Evolutionary conservation across 1,140 invertebrate species (phyloP), one percentile per base, ranked within the genome.

Genomic region (Drosophila navojoa): DNA sequence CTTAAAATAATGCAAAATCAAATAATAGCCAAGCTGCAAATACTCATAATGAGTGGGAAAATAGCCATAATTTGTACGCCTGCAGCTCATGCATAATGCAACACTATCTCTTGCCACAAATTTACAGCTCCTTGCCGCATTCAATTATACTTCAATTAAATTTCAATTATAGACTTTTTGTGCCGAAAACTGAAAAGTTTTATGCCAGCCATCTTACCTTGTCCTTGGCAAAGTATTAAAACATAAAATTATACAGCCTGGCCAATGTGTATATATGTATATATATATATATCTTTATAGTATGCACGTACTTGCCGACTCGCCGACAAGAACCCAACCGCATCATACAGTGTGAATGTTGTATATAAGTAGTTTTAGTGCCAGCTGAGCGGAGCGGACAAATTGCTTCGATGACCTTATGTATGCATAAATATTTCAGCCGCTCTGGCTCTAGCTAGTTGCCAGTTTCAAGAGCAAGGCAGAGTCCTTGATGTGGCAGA

Each of bases 401-500:
- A 86, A 86, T 87, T 79, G 82, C 82, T 76, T 52, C 57, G 76
- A 79, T 76, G 84, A 84, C 84, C 84, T 87, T 89, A 87, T 74
- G 71, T 70, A 71, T 79, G 84, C 84, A 87, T 84, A 84, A 89
- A 89, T 87, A 84, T 89, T 89, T 82, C 81, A 85, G 29, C 50
- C 59, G 68, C 77, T 80, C 60, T 64, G 61, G 59, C 79, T 85
- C 10, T 58, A 70, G 47, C 73, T 70, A 85, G 79, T 71, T 81
- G 76, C 82, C 79, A 70, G 69, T 87, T 87, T 87, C 84, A 87
- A 87, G 84, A 89, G 84, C 84, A 80, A 89, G 69, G 64, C 79
- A 89, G 89, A 71, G 84, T 89, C 84, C 69, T 72, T 71, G 72
- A 71, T 63, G 67, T 64, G 55, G 61, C 61, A 62, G 49, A 71